Base-by-base conservation (phyloP, 92 coral and sea anemone genomes). In the Siderastrea radians region DNA sequence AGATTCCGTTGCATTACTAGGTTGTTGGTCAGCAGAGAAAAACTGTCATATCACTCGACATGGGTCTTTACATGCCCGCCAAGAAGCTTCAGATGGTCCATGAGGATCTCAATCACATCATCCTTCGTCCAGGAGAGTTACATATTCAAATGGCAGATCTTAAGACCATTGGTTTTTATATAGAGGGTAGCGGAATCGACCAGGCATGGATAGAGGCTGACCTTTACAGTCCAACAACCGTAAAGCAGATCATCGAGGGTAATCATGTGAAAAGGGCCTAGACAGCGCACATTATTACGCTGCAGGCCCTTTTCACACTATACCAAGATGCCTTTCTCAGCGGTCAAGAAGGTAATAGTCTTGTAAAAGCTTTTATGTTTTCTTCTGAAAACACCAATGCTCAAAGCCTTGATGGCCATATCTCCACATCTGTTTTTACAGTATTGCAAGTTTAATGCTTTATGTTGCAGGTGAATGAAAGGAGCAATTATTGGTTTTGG, bases 111-210 rank as follows among this genome's bases (percentile, higher is more conserved):
- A 68, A 74, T 12, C 61, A 74, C 75, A 2, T 86, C 65, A 74
- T 86, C 16, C 80, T 90, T 61, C 87, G 93, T 7, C 79, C 92
- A 58, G 92, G 92, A 45, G 84, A 89, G 79, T 66, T 89, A 8
- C 88, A 75, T 47, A 76, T 90, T 4, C 87, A 85, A 15, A 85
- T 85, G 93, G 90, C 87, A 13, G 17, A 10, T 67, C 87, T 90
- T 13, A 50, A 79, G 26, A 55, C 90, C 9, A 77, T 89, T 7
- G 93, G 88, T 60, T 59, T 84, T 4, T 89, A 49, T 84, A 68
- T 89, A 2, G 84, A 89, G 38, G 83, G 70, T 80, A 80, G 84
- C 54, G 90, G 90, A 3, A 64, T 85, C 15, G 90, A 90, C 65
- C n/a, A 52, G 79, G 45, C 70, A 19, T 87, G 91, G 91, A 81